Evolutionary conservation across 2,888 invertebrate genomes (phyloP).

Genomic region (Pristionchus exspectatus): DNA sequence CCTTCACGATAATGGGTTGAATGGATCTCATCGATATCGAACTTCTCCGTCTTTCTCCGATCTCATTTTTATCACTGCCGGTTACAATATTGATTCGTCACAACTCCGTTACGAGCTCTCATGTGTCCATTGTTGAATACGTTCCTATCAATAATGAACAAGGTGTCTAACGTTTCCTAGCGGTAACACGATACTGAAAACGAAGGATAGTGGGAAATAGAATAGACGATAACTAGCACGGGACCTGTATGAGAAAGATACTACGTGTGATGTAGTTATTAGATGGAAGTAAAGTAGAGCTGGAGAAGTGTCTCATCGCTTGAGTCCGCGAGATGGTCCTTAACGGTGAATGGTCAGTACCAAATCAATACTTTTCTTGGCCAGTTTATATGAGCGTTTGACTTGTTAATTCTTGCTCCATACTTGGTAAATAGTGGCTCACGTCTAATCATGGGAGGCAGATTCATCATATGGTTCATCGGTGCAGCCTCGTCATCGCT

Average conservation of each 20-base stretch:
- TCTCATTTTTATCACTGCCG: not conserved
- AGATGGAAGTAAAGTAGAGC: not conserved
- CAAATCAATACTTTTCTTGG: too few species aligned
- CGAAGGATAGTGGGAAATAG: not conserved
- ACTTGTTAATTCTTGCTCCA: too few species aligned
- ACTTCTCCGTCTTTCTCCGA: not conserved
- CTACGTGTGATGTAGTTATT: not conserved
- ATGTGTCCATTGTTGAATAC: conserved; percentile 2
- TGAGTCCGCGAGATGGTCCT: conserved; percentile 33
- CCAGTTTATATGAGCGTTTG: too few species aligned
- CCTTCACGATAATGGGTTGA: conserved; percentile 48
- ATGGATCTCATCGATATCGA: not conserved
- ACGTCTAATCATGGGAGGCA: conserved; percentile 17
- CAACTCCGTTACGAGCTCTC: conserved; percentile 13
- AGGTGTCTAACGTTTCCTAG: not conserved
- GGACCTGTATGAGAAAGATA: not conserved
- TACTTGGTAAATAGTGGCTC: not conserved
- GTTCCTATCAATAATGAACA: conserved; percentile 44
- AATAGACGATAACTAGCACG: not conserved
- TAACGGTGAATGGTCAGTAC: not conserved
- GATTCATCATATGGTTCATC: not conserved
- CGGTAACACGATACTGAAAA: not conserved
- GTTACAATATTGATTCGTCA: conserved; percentile 28
- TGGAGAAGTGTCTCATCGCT: conserved; percentile 24
- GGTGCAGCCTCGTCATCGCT: not conserved